Evolutionary conservation across 2,113 vertebrate species (phyloP).

Genomic region (Pipra filicauda): DNA sequence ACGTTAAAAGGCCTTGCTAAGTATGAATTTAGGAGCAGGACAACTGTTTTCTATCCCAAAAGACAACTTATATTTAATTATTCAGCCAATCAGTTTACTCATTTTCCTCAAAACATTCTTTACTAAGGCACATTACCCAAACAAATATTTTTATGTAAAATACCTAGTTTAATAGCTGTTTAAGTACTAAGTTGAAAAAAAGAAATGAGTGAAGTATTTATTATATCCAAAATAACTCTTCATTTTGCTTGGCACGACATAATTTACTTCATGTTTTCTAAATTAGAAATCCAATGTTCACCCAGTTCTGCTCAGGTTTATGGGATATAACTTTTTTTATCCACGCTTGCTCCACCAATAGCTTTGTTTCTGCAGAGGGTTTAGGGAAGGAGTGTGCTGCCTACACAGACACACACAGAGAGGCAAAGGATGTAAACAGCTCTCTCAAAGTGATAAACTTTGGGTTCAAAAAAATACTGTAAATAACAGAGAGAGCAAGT

Average conservation of each 20-base stretch:
- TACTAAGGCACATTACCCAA: neutral
- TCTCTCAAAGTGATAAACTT: neutral
- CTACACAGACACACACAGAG: neutral
- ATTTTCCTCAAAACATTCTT: neutral
- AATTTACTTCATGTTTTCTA: neutral
- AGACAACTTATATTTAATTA: neutral
- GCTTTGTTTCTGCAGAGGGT: neutral
- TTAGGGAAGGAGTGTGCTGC: rapidly evolving
- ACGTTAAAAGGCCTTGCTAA: neutral
- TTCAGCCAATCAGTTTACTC: neutral
- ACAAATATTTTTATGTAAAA: neutral
- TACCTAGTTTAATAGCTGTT: neutral
- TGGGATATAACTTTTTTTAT: neutral
- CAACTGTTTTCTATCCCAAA: neutral
- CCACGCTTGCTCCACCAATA: rapidly evolving
- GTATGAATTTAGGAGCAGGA: neutral
- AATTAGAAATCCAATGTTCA: neutral
- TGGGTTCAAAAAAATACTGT: neutral
- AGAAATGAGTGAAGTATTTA: neutral
- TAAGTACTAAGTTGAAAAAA: neutral
- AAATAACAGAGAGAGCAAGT: neutral
- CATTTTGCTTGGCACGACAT: neutral
- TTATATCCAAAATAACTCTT: neutral
- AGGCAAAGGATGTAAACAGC: neutral
- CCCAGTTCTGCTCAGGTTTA: neutral